Base-by-base conservation (phyloP, 2,797 vertebrate species). In the Vespertilio murinus region DNA sequence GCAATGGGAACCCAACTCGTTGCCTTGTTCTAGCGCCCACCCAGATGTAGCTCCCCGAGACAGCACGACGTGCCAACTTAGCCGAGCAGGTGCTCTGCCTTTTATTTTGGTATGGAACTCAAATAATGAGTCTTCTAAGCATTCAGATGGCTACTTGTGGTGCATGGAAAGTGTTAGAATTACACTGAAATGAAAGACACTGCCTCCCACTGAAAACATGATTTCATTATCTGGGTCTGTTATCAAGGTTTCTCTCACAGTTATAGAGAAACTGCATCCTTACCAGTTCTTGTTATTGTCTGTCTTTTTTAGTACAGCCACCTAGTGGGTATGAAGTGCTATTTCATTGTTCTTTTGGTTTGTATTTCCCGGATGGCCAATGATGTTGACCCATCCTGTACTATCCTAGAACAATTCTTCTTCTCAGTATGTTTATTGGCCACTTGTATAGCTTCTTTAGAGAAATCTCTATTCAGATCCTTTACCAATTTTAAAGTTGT, bases 141-240 rank as follows among this genome's bases (percentile, higher is more conserved):
- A 77, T 86, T 64, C 38, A 30, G 75, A 38, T 90, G n/a, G 64
- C 86, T 88, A 64, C 42, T 17, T 78, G 20, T 88, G 35, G 10
- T 70, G 5, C 30, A 59, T 45, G 8, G 8, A 80, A 90, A 4
- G 18, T 75, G 6, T 93, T 88, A 88, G 56, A n/a, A 73, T 94
- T n/a, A 73, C 17, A 83, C 0, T 77, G 38, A 28, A 14, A 33
- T 80, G 47, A 56, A 23, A 89, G 70, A 61, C 11, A 56, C 7
- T 33, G 14, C 18, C 45, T 82, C 88, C 28, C 13, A 80, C 28
- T 54, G 59, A 95, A 61, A 33, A 83, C 14, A 54, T 56, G 47
- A 95, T 93, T 93, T 91, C 12, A 82, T 95, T 79, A 90, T 88
- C 23, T 90, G 49, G 54, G 11, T 49, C 23, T 92, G 11, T 88